Percentiles rank a stretch among this genome's conserved stretches.
phyloP scores from a whole-genome alignment of 2,113 vertebrate genomes.

The Python bivittatus region DNA sequence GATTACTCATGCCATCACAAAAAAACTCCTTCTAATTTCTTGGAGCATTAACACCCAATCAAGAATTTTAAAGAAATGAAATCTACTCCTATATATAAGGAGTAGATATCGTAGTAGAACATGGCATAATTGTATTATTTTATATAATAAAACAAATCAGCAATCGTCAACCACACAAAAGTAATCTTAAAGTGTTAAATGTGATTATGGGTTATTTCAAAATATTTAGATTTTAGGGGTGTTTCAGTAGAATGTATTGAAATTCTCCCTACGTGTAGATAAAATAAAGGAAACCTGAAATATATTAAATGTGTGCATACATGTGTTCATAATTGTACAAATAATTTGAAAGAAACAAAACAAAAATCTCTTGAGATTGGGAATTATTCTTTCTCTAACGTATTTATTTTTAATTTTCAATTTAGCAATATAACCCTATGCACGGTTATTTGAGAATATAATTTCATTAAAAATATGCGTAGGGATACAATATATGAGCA shows the following conservation, averaged over 20 bases:
- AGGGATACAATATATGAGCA: neutral
- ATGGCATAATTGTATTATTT: constrained; percentile 65
- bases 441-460: neutral
- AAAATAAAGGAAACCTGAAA: neutral
- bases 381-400: neutral
- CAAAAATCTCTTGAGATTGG: neutral
- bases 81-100: constrained; percentile 59
- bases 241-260: constrained; percentile 39
- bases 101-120: too few relatives aligned
- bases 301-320: neutral
- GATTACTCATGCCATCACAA: constrained; percentile 42
- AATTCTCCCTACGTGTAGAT: constrained; percentile 22
- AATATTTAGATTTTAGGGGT: constrained; percentile 49
- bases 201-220: constrained; percentile 49
- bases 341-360: neutral
- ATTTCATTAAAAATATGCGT: neutral
- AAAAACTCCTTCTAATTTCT: constrained; percentile 42
- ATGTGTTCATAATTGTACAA: neutral
- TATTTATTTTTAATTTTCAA: neutral
- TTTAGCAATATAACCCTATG: neutral
- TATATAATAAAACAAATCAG: constrained; percentile 68
- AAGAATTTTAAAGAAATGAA: constrained; percentile 58
- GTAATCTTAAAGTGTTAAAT: constrained; percentile 68
- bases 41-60: constrained; percentile 54
- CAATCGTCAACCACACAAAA: constrained; percentile 57